A percentile compares a stretch with the other conserved stretches of the same genome.
Conservation (phyloP, 1,140 invertebrate genomes). For the Drosophila murphyi region DNA sequence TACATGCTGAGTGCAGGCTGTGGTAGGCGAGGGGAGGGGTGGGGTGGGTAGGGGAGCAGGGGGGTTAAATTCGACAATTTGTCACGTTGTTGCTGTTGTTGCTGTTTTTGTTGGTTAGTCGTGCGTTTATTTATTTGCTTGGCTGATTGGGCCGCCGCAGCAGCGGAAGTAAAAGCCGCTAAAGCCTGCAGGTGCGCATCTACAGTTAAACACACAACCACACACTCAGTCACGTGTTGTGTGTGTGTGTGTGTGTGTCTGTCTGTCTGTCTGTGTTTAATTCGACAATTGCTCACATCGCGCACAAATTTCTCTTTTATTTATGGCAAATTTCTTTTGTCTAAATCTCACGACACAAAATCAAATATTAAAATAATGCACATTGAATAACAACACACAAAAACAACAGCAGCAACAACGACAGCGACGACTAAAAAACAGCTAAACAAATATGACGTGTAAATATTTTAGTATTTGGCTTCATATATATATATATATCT, state of each 20-base stretch:
- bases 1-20: conserved; percentile 25
- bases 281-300: conserved; percentile 43
- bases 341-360: conserved; percentile 51
- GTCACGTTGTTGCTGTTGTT: conserved; percentile 58
- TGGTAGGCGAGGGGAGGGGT: not conserved
- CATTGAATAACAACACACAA: conserved; percentile 53
- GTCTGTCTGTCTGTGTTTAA: conserved; percentile 5
- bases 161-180: conserved; percentile 71
- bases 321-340: conserved; percentile 74
- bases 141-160: conserved; percentile 54
- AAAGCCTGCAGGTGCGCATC: conserved; percentile 54
- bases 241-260: not conserved
- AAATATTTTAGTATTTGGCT: no score
- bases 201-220: conserved; percentile 41
- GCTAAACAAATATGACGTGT: conserved; percentile 23
- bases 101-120: conserved; percentile 43
- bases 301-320: conserved; percentile 75
- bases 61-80: conserved; percentile 73
- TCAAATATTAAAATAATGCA: conserved; percentile 70
- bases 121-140: conserved; percentile 62
- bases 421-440: conserved; percentile 3
- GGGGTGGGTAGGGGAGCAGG: not conserved
- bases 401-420: conserved; percentile 26
- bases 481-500: no score
- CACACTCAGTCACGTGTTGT: conserved; percentile 6